A percentile compares a stretch with the other conserved stretches of the same genome.
phyloP scores from a whole-genome alignment of 2,888 invertebrate species.

The Oscheius sp. region DNA sequence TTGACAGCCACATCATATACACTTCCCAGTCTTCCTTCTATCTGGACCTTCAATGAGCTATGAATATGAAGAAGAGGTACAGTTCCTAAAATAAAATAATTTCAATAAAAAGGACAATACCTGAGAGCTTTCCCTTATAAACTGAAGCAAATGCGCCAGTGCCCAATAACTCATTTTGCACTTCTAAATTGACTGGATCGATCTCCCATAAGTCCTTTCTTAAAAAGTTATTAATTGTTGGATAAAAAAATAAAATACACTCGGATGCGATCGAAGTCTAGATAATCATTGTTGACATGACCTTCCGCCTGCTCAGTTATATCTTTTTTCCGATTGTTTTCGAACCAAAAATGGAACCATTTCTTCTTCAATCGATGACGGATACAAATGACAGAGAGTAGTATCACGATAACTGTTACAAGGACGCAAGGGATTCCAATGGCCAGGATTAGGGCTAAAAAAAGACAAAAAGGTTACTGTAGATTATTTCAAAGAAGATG shows the following conservation, averaged over 20 bases:
- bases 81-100: background rate
- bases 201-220: constrained; percentile 54
- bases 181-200: constrained; percentile 41
- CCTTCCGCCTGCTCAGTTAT: background rate
- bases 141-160: constrained; percentile 62
- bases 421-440: background rate
- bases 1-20: constrained; percentile 52
- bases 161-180: constrained; percentile 51
- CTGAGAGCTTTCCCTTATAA: constrained; percentile 55
- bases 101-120: constrained; percentile 16
- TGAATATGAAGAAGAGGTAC: constrained; percentile 6
- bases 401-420: background rate
- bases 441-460: background rate
- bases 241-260: background rate
- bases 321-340: background rate
- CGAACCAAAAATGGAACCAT: constrained; percentile 6
- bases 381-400: background rate
- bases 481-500: background rate
- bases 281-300: background rate
- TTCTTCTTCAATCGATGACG: background rate
- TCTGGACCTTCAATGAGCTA: constrained; percentile 1
- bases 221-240: background rate
- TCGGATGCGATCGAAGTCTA: background rate
- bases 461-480: background rate
- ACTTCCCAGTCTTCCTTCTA: constrained; percentile 2